A percentile compares a stretch with the other conserved stretches of the same genome.
Evolutionary conservation across 2,113 vertebrate species (phyloP).

Genomic region (Phasianus colchicus): DNA sequence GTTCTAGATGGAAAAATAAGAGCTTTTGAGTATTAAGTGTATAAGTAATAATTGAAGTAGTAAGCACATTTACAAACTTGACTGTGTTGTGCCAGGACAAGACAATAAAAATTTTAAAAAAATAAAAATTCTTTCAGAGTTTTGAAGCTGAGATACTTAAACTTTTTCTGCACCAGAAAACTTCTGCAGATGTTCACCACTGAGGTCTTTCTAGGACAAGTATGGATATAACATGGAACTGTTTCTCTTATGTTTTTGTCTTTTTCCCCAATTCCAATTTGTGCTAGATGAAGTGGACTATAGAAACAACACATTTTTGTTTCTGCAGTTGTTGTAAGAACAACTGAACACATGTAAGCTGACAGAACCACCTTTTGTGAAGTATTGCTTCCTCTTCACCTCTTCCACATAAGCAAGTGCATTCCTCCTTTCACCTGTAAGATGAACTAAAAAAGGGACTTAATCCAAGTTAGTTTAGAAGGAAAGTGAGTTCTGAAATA

Average conservation of each 20-base stretch:
- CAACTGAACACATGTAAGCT: not conserved
- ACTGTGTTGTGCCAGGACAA: not conserved
- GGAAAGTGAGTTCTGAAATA: not conserved
- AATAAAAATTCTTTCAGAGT: not conserved
- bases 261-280: not conserved
- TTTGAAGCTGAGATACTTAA: not conserved
- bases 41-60: conserved; percentile 38
- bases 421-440: not conserved
- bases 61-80: not conserved
- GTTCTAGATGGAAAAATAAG: conserved; percentile 57
- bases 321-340: not conserved
- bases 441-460: not conserved
- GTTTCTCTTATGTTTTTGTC: not conserved
- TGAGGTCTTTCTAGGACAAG: not conserved
- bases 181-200: not conserved
- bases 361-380: not conserved
- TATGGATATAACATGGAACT: not conserved
- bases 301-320: not conserved
- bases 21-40: conserved; percentile 21
- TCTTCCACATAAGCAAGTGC: not conserved
- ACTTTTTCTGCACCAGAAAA: not conserved
- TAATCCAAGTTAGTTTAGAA: not conserved
- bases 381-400: not conserved
- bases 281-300: not conserved
- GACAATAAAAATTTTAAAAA: not conserved